Percentiles rank a stretch among this genome's conserved stretches.
These are phyloP conservation scores for Meteorus sp. DNA, from an alignment of 1,140 invertebrate species.

Conservation along the genomic window DNA sequence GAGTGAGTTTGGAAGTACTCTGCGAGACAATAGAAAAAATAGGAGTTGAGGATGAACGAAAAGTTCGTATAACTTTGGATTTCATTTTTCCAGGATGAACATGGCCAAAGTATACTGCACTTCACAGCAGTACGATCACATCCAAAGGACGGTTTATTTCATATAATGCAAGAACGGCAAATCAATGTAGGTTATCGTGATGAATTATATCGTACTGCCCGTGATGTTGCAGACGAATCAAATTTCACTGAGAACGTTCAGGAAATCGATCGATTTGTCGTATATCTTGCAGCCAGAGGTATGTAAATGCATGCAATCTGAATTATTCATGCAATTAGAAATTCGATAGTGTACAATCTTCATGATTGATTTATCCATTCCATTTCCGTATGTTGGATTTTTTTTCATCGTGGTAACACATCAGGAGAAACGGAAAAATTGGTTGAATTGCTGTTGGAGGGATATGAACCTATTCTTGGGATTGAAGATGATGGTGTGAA, in stretches of 20 bases:
- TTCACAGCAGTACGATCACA: constrained; percentile 80
- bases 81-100: constrained; percentile 72
- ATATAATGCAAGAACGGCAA: constrained; percentile 75
- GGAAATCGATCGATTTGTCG: constrained; percentile 79
- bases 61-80: too few species aligned
- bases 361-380: too few species aligned
- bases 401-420: constrained; percentile 13
- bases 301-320: constrained; percentile 31
- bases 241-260: constrained; percentile 77
- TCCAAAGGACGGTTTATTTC: constrained; percentile 73
- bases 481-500: constrained; percentile 68
- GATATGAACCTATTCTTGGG: constrained; percentile 86
- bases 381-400: too few species aligned
- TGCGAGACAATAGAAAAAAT: too few species aligned
- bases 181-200: constrained; percentile 80
- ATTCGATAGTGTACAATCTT: too few species aligned
- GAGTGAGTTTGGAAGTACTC: too few species aligned
- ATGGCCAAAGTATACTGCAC: constrained; percentile 86
- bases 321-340: too few species aligned
- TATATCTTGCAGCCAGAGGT: constrained; percentile 77
- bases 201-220: constrained; percentile 79
- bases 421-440: constrained; percentile 76
- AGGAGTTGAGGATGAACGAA: too few species aligned
- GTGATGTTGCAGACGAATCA: constrained; percentile 81
- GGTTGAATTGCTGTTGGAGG: constrained; percentile 76